Evolutionary conservation across 2,888 invertebrate genomes (phyloP), one percentile per base, ranked within the genome.

Genomic region (Melinopterus prodromus): DNA sequence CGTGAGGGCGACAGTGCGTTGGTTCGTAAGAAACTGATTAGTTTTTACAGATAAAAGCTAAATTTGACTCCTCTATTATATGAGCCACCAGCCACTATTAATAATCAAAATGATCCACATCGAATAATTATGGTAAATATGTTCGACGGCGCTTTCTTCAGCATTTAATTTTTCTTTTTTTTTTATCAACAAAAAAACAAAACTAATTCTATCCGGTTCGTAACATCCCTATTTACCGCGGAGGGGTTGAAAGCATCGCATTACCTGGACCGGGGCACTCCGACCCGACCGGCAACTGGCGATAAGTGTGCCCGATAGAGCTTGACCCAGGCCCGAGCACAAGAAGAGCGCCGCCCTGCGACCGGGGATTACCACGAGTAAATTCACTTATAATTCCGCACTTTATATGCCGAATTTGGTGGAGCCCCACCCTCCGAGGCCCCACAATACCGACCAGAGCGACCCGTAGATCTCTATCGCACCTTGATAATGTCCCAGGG

Each of bases 331-430:
- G 77, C 26, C 53, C 12, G 76, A 79, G 77, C 69, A 79, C 76
- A 72, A 77, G 72, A 76, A 76, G 71, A 26, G 26, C 26, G 3
- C 26, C 26, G 26, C 26, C 26, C 26, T 26, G 26, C 26, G 26
- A 53, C 74, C 70, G 14, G 26, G 77, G 78, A 78, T 78, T 80
- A 80, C 76, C 71, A 36, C 53, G 71, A 71, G 70, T 76, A 77
- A 74, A 80, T 76, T 76, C 70, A 76, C 76, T 80, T 78, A 78
- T 80, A 80, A 80, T 80, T 80, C 71, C 78, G 71, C 80, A 78
- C 76, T 79, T 80, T 80, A 78, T 78, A 80, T 80, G 72, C 78
- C 70, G 78, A 78, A 78, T 75, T 76, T 74, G 75, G 75, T 69
- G 16, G 70, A 75, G n/a, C 77, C 70, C 71, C 72, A 26, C 71